Base-by-base conservation (phyloP, 2,113 vertebrate species). In the Chionomys nivalis region DNA sequence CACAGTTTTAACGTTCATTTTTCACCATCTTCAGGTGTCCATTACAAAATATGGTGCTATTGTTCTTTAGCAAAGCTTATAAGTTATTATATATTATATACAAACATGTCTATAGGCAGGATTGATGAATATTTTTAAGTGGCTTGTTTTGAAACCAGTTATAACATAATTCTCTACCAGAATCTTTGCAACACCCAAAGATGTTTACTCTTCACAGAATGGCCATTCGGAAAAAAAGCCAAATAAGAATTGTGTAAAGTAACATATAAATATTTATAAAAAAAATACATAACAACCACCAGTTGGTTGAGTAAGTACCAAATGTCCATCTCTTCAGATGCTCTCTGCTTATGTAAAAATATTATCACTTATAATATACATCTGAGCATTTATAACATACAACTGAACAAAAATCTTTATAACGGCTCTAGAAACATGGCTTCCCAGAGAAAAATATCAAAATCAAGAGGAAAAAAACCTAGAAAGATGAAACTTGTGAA, bases 221-320 rank as follows among this genome's bases (percentile, higher is more conserved):
- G 28, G 12, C 36, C 44, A 91, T 61, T 75, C 66, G 13, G 36
- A 75, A 33, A 73, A 31, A 91, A 77, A 52, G 49, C 36, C 17
- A 92, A 87, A 58, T 75, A 93, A 58, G 47, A 28, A 33, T 93
- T 66, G 44, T 90, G 2, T 55, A 85, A 95, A 94, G 33, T 66
- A 73, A 87, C 7, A 26, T 24, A 31, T 58, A 76, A 13, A 61
- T 77, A 16, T 47, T 90, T 73, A 61, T 31, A 95, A 95, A 90
- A 52, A 95, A 92, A 39, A 11, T 19, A 91, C 49, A 76, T 31
- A 77, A 47, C 66, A 26, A 4, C 26, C 14, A 31, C 24, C 26
- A 77, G 7, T 36, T 81, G 52, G 36, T 88, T 72, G 23, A 92
- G 5, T 66, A 10, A 70, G 19, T 72, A 12, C 17, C 72, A n/a